phyloP scores from a whole-genome alignment of 2,888 invertebrate species.

The Drosophila demipolita region DNA sequence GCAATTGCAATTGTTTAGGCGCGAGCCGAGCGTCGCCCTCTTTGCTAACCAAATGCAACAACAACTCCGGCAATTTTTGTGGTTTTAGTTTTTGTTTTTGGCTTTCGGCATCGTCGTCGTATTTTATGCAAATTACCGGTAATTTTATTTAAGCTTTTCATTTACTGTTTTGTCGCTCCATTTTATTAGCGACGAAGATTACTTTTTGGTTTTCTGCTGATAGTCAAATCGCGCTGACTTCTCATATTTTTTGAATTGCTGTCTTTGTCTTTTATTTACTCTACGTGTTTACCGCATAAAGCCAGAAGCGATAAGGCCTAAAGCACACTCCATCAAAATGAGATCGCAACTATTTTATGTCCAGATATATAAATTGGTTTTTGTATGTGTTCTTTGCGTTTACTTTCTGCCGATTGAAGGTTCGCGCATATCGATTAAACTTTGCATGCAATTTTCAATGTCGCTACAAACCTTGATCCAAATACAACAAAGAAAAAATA shows the following conservation, averaged over 20 bases:
- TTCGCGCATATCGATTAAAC: constrained; percentile 64
- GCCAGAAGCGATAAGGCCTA: constrained; percentile 19
- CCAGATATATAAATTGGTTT: not conserved
- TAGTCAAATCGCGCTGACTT: constrained; percentile 60
- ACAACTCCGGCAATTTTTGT: constrained; percentile 46
- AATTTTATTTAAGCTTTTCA: constrained; percentile 74
- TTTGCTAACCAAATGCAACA: constrained; percentile 29
- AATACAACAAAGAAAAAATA: not conserved
- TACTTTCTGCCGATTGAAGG: constrained; percentile 41
- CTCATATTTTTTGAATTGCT: constrained; percentile 64
- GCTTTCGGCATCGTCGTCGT: constrained; percentile 41
- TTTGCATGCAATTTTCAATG: constrained; percentile 75
- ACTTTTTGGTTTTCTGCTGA: constrained; percentile 52
- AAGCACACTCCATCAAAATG: constrained; percentile 11
- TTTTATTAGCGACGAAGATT: constrained; percentile 60
- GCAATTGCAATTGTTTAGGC: constrained; percentile 56
- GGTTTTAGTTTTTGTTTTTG: constrained; percentile 29
- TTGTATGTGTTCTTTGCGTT: constrained; percentile 20
- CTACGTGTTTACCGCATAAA: constrained; percentile 65
- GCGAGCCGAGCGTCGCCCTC: constrained; percentile 56
- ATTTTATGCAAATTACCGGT: constrained; percentile 71
- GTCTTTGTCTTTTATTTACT: constrained; percentile 42
- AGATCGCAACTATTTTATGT: constrained; percentile 17
- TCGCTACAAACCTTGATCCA: constrained; percentile 68
- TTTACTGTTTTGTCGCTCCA: constrained; percentile 72